phyloP scores from a whole-genome alignment of 2,888 invertebrate genomes.

The Stenichneumon culpator region DNA sequence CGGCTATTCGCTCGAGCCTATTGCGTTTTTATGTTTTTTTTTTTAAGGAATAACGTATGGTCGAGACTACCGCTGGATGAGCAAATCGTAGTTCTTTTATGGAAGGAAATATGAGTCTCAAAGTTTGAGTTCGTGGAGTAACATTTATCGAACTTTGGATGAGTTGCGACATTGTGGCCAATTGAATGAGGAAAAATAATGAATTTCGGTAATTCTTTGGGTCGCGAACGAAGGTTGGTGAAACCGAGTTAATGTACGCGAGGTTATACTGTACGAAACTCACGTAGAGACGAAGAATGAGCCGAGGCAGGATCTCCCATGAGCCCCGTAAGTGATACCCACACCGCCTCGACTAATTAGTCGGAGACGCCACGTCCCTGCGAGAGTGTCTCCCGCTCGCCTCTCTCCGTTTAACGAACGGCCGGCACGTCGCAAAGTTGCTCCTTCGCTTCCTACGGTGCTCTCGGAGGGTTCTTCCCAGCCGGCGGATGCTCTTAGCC shows the following conservation, averaged over 20 bases:
- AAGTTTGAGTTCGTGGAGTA: too few species aligned
- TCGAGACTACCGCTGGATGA: too few species aligned
- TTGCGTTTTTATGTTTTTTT: background rate
- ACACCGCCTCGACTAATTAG: conserved; percentile 39
- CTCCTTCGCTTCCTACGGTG: conserved; percentile 17
- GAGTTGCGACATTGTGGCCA: too few species aligned
- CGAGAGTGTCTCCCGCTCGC: conserved; percentile 14
- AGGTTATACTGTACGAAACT: background rate
- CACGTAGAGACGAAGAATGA: background rate
- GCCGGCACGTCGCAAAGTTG: conserved; percentile 15
- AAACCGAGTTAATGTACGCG: background rate
- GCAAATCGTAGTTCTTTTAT: too few species aligned
- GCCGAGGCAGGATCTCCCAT: background rate
- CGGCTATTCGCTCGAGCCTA: background rate
- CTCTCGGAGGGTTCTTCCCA: background rate
- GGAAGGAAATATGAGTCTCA: too few species aligned
- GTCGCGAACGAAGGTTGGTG: background rate
- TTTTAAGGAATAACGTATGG: too few species aligned
- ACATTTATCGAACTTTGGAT: too few species aligned
- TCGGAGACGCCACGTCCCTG: conserved; percentile 9
- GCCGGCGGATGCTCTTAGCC: background rate
- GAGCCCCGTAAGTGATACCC: conserved; percentile 3
- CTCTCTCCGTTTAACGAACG: conserved; percentile 28
- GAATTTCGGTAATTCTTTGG: too few species aligned
- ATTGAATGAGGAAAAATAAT: too few species aligned